Percentiles rank a stretch among this genome's conserved stretches.
phyloP scores from a whole-genome alignment of 2,888 invertebrate species.

The Phoenoteleia sp. region DNA sequence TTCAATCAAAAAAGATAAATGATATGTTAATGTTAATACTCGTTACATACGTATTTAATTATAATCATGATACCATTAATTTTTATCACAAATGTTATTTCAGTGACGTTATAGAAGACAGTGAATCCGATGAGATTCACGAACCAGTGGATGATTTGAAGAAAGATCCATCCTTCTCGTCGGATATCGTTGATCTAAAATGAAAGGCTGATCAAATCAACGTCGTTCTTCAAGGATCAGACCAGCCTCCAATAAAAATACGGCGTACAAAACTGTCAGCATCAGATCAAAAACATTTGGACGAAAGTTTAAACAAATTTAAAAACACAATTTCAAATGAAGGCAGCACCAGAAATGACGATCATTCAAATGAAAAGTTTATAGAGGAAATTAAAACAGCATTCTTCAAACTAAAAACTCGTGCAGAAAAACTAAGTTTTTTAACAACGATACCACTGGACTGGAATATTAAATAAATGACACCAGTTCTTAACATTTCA shows the following conservation, averaged over 20 bases:
- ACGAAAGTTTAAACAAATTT: constrained; percentile 30
- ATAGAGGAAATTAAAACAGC: constrained; percentile 29
- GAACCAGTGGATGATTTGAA: constrained; percentile 47
- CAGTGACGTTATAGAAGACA: constrained; percentile 17
- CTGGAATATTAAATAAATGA: constrained; percentile 48
- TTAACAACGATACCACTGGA: constrained; percentile 44
- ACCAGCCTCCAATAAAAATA: constrained; percentile 57
- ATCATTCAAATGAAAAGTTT: constrained; percentile 23
- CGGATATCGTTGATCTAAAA: constrained; percentile 35
- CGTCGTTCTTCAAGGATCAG: constrained; percentile 35
- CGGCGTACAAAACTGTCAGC: constrained; percentile 49
- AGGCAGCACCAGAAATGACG: neutral
- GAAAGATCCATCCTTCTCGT: constrained; percentile 42
- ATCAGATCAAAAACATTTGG: constrained; percentile 42
- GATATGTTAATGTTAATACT: constrained; percentile 11
- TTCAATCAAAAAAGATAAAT: constrained; percentile 17
- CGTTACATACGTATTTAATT: constrained; percentile 23
- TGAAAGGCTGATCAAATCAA: constrained; percentile 48
- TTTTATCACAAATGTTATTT: constrained; percentile 24
- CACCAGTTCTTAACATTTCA: constrained; percentile 27
- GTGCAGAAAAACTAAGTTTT: constrained; percentile 35
- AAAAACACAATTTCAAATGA: constrained; percentile 31
- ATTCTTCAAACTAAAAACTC: constrained; percentile 40
- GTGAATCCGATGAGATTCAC: constrained; percentile 33
- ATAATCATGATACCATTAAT: neutral